Evolutionary conservation across 1,140 invertebrate genomes (phyloP).

Genomic region (Neoseiulus cucumeris): DNA sequence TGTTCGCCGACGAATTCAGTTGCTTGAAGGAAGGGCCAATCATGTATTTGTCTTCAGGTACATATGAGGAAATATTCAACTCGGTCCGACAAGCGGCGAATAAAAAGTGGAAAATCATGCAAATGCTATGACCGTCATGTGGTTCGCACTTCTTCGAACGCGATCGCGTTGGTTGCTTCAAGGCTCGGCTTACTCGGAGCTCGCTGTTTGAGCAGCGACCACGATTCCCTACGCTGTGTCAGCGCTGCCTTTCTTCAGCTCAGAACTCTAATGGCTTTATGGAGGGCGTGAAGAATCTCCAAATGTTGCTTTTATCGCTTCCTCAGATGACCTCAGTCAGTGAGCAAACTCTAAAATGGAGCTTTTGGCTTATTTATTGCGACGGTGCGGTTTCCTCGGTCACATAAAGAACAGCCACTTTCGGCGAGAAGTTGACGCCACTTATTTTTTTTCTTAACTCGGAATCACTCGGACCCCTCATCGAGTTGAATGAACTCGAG

Average conservation of each 20-base stretch:
- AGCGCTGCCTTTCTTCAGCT: neutral
- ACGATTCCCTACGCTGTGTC: neutral
- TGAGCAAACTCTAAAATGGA: too few relatives aligned
- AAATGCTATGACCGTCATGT: neutral
- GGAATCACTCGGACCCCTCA: too few relatives aligned
- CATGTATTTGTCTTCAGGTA: neutral
- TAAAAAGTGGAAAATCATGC: slow-evolving; percentile 10
- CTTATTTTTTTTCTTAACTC: too few relatives aligned
- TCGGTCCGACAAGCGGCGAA: neutral
- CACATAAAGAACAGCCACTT: too few relatives aligned
- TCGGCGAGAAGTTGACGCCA: too few relatives aligned
- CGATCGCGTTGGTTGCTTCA: neutral
- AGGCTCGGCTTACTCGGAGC: neutral
- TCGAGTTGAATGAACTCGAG: too few relatives aligned
- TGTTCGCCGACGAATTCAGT: neutral
- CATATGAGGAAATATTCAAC: neutral
- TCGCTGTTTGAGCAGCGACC: neutral
- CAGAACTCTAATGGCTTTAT: neutral
- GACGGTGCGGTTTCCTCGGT: too few relatives aligned
- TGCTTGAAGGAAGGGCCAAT: neutral
- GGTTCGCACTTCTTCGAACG: neutral
- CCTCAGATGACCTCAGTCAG: too few relatives aligned
- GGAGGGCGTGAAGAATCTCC: slow-evolving; percentile 9
- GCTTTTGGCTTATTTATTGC: too few relatives aligned
- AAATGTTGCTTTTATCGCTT: slow-evolving; percentile 10